Percentiles rank a stretch among this genome's conserved stretches.
phyloP scores from a whole-genome alignment of 2,797 vertebrate species.

The Melanotaenia pygmaea region DNA sequence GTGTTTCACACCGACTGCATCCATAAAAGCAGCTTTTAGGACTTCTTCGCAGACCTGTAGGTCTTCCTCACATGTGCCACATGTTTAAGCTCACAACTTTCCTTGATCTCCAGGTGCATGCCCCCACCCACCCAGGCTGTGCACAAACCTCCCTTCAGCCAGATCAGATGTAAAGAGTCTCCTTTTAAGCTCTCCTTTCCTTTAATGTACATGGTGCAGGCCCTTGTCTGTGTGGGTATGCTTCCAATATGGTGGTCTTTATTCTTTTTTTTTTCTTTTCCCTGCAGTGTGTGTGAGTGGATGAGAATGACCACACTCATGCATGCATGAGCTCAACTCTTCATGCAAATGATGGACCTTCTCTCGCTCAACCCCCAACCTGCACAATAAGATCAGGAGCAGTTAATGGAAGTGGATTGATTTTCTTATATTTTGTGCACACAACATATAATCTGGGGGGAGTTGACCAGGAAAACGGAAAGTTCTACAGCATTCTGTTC shows the following conservation, averaged over 20 bases:
- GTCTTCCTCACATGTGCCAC: slow-evolving; percentile 64
- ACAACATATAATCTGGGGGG: slow-evolving; percentile 50
- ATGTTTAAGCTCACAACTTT: slow-evolving; percentile 66
- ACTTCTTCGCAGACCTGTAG: slow-evolving; percentile 50
- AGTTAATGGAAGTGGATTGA: slow-evolving; percentile 81
- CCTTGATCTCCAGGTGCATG: slow-evolving; percentile 65
- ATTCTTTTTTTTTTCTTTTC: slow-evolving; percentile 15
- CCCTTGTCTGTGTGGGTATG: slow-evolving; percentile 32
- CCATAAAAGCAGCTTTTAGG: slow-evolving; percentile 68
- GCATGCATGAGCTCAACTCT: slow-evolving; percentile 58
- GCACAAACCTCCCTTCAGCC: slow-evolving; percentile 58
- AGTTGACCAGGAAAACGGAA: slow-evolving; percentile 59
- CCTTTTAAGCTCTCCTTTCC: slow-evolving; percentile 65
- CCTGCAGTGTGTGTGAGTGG: slow-evolving; percentile 47
- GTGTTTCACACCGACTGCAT: slow-evolving; percentile 67
- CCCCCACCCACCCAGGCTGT: slow-evolving; percentile 48
- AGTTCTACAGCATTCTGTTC: slow-evolving; percentile 21
- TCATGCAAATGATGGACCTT: slow-evolving; percentile 55
- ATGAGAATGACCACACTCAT: slow-evolving; percentile 28
- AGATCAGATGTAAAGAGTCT: slow-evolving; percentile 70
- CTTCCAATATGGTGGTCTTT: slow-evolving; percentile 52
- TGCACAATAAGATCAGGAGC: slow-evolving; percentile 65
- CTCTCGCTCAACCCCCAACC: slow-evolving; percentile 14
- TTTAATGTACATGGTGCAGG: slow-evolving; percentile 60
- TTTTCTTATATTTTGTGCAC: slow-evolving; percentile 65